Percentiles rank a stretch among this genome's conserved stretches.
Conservation (phyloP, 2,888 invertebrate genomes). For the Rambutsinella grinnellia region DNA sequence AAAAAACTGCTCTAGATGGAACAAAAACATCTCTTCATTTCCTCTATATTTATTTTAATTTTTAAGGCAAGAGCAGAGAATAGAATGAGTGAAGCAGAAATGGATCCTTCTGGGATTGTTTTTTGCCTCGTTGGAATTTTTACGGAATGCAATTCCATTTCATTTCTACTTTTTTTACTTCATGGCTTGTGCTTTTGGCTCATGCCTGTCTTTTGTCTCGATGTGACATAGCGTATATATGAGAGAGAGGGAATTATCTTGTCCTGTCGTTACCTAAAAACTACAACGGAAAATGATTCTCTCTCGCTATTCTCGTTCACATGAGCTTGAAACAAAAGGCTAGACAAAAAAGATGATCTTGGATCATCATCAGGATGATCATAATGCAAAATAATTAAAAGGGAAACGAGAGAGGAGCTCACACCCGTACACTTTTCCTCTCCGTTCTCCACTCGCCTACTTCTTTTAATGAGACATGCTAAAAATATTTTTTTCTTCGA, state of each 20-base stretch:
- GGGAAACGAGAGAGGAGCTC: neutral
- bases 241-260: conserved; percentile 26
- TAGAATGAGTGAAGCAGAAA: conserved; percentile 1
- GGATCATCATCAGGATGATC: conserved; percentile 23
- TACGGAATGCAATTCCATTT: conserved; percentile 45
- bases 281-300: conserved; percentile 20
- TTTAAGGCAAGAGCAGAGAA: neutral
- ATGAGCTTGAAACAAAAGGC: neutral
- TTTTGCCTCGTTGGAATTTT: conserved; percentile 32
- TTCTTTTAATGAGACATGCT: conserved; percentile 35
- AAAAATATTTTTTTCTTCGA: conserved; percentile 30
- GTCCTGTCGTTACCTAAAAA: conserved; percentile 45
- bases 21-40: neutral
- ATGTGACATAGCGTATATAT: neutral
- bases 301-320: neutral
- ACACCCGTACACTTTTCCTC: neutral
- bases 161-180: conserved; percentile 21
- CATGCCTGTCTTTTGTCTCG: conserved; percentile 39
- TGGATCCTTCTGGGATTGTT: conserved; percentile 5
- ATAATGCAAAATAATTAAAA: conserved; percentile 48
- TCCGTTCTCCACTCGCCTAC: neutral
- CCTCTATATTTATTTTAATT: neutral
- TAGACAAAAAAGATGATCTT: neutral
- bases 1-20: neutral
- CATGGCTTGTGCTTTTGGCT: conserved; percentile 13